Conservation (phyloP, 1,140 invertebrate genomes). For the Samia ricini region DNA sequence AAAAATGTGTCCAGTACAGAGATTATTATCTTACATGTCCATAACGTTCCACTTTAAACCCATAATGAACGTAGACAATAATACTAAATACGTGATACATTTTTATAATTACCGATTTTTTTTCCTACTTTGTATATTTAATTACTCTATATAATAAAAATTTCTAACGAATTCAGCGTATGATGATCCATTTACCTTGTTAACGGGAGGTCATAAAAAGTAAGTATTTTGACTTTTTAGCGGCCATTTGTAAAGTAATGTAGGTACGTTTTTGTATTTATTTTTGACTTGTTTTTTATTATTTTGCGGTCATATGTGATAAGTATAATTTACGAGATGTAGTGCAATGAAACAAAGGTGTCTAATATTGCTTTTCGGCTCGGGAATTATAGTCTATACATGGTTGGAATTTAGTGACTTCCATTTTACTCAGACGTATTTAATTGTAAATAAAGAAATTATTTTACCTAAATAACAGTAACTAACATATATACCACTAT, state of each 20-base stretch:
- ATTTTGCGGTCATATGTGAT: too few relatives aligned
- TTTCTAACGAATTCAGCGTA: slow-evolving; percentile 37
- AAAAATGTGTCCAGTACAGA: slow-evolving; percentile 54
- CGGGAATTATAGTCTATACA: too few relatives aligned
- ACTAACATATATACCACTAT: too few relatives aligned
- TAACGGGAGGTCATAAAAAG: not conserved
- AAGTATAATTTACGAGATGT: too few relatives aligned
- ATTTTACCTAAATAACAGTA: too few relatives aligned
- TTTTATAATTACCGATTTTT: slow-evolving; percentile 29
- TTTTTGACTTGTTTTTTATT: too few relatives aligned
- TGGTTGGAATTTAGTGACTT: too few relatives aligned
- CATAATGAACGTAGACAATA: slow-evolving; percentile 58
- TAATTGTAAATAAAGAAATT: too few relatives aligned
- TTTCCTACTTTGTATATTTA: not conserved
- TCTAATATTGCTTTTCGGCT: too few relatives aligned
- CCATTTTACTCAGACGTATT: too few relatives aligned
- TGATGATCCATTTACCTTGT: not conserved
- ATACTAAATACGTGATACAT: slow-evolving; percentile 67
- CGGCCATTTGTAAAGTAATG: not conserved
- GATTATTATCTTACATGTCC: slow-evolving; percentile 64
- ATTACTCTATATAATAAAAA: slow-evolving; percentile 36
- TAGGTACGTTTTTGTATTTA: not conserved
- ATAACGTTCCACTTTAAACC: slow-evolving; percentile 57
- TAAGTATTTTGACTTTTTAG: not conserved
- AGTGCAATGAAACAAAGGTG: too few relatives aligned